A percentile compares a stretch with the other conserved stretches of the same genome.
Conservation (phyloP, 1,140 invertebrate species). For the Drosophila cardini region DNA sequence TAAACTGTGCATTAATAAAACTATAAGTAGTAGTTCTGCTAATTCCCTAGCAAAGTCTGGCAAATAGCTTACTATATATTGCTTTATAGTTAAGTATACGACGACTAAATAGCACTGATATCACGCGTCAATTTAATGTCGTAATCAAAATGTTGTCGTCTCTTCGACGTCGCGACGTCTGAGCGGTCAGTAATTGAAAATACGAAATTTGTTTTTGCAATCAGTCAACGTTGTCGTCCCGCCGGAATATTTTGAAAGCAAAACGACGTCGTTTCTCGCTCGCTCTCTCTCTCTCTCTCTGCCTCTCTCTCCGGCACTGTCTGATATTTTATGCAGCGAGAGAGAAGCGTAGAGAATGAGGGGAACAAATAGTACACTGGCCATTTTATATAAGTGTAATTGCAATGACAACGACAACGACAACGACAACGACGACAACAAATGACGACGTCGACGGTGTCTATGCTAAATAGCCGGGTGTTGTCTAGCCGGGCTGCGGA, state of each 20-base stretch:
- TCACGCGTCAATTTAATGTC: conserved; percentile 43
- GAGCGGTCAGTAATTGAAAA: conserved; percentile 56
- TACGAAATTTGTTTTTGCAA: conserved; percentile 77
- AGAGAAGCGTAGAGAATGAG: not conserved
- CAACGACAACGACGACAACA: not conserved
- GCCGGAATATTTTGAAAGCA: conserved; percentile 25
- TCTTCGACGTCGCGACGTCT: conserved; percentile 58
- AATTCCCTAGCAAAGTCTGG: too few relatives aligned
- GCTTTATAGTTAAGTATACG: too few relatives aligned
- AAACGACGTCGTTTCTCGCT: not conserved
- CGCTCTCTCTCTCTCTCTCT: too few relatives aligned
- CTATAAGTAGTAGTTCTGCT: too few relatives aligned
- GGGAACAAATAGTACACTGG: conserved; percentile 4
- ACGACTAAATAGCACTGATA: conserved; percentile 19
- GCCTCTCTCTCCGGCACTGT: too few relatives aligned
- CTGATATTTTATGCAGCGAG: not conserved
- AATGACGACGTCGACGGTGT: conserved; percentile 34
- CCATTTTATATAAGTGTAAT: conserved; percentile 68
- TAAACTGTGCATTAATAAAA: too few relatives aligned
- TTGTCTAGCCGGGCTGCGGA: conserved; percentile 48
- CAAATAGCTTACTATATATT: too few relatives aligned
- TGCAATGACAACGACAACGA: conserved; percentile 28
- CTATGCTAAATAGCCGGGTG: conserved; percentile 74
- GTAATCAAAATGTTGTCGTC: conserved; percentile 59
- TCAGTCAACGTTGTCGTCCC: conserved; percentile 51